phyloP scores from a whole-genome alignment of 2,888 invertebrate species.

The Hirtodrosophila duncani region DNA sequence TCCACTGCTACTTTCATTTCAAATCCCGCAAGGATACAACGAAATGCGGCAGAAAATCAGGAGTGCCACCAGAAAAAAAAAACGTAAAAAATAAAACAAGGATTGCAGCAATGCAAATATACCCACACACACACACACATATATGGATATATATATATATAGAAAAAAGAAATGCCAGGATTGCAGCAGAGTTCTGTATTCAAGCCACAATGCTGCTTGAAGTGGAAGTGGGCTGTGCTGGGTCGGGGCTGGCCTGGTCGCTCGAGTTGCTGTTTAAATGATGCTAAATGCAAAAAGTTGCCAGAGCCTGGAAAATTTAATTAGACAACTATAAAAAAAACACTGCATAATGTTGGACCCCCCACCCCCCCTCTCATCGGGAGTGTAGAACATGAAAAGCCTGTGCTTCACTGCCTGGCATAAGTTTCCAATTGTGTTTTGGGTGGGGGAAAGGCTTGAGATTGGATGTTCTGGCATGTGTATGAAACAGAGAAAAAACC shows the following conservation, averaged over 20 bases:
- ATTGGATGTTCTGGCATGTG: conserved; percentile 33
- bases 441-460: neutral
- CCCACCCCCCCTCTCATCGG: no score
- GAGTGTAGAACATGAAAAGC: conserved; percentile 2
- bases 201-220: conserved; percentile 40
- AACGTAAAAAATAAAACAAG: conserved; percentile 17
- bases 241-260: neutral
- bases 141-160: no score
- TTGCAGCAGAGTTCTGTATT: conserved; percentile 29
- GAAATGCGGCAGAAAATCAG: conserved; percentile 64
- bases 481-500: conserved; percentile 38
- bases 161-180: conserved; percentile 25
- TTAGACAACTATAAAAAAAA: conserved; percentile 63
- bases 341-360: no score
- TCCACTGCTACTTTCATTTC: conserved; percentile 64
- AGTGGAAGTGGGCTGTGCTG: conserved; percentile 27
- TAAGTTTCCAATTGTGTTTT: neutral
- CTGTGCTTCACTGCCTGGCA: no score
- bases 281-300: conserved; percentile 40
- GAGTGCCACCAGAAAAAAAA: conserved; percentile 14
- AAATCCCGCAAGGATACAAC: conserved; percentile 65
- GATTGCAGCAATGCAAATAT: conserved; percentile 46
- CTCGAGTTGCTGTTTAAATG: conserved; percentile 61
- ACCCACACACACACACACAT: neutral
- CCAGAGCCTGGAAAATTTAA: conserved; percentile 53